Base-by-base conservation (phyloP, 2,113 vertebrate genomes). In the Gambusia affinis region DNA sequence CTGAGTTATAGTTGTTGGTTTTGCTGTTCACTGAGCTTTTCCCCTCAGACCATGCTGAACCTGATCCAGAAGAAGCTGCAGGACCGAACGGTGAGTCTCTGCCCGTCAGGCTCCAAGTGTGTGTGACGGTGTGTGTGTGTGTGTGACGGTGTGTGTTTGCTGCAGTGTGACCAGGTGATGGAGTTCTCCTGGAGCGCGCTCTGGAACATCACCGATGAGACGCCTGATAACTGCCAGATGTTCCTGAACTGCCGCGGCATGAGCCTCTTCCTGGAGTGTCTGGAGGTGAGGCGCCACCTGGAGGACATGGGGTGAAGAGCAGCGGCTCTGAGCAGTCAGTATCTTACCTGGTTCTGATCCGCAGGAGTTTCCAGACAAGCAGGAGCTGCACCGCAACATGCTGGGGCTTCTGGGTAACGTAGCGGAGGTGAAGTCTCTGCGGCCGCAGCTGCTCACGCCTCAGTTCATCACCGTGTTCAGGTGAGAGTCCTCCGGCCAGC, bases 121-220 rank as follows among this genome's bases (percentile, higher is more conserved):
- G 30, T 42, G 42, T 22, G 2, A 27, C 27, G 27, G 79, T 7
- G 4, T 37, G 0, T 72, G 98, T 99, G 98, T 33, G 31, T 33
- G 31, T 1, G 31, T 33, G 31, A 35, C 33, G 1, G 8, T 35
- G 33, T 67, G 28, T 80, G 31, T 66, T 79, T 8, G 4, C 2
- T 37, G 0, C 73, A 99, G 98, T 99, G 98, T 44, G 98, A 99
- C 85, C 98, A 99, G 92, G 98, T 99, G 86, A 99, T 99, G 98
- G 98, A 99, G 93, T 99, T 98, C 81, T 99, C 98, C 75, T 99
- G 98, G 98, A 99, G 98, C 0, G 98, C 98, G 5, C 93, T 99
- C 67, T 99, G 98, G 98, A 99, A 99, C 91, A 99, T 99, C 91
- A 99, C 98, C 0, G 98, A 99, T 0, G 98, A 99, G 92, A 99